Evolutionary conservation across 2,113 vertebrate genomes (phyloP).

Genomic region (Cygnus atratus): DNA sequence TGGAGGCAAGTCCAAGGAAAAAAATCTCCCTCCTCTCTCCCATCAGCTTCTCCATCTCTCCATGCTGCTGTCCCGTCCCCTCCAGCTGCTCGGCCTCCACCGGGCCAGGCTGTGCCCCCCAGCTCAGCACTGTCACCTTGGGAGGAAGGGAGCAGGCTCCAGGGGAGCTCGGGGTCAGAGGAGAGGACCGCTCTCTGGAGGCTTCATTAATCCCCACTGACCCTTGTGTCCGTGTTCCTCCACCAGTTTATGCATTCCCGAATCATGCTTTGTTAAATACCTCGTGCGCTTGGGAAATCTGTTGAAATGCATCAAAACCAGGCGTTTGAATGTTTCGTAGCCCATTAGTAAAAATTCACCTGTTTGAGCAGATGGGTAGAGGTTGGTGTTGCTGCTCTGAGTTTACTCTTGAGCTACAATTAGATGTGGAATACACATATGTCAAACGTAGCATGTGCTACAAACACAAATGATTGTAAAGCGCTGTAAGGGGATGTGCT

Average conservation of each 20-base stretch:
- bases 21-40: not conserved
- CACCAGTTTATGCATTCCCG: not conserved
- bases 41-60: not conserved
- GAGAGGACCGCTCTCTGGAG: not conserved
- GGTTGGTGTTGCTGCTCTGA: not conserved
- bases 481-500: not conserved
- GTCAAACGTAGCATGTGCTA: not conserved
- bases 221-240: not conserved
- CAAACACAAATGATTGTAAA: not conserved
- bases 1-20: not conserved
- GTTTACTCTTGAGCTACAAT: not conserved
- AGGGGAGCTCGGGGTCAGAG: fast-evolving
- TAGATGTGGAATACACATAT: not conserved
- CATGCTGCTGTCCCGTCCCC: too few species aligned
- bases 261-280: not conserved
- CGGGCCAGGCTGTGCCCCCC: too few species aligned
- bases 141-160: not conserved
- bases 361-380: not conserved
- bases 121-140: too few species aligned
- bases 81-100: not conserved
- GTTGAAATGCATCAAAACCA: not conserved
- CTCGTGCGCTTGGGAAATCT: not conserved
- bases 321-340: not conserved
- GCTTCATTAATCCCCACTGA: not conserved
- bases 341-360: not conserved